These are phyloP conservation scores for Eulemur mongoz DNA, from an alignment of 2,797 vertebrate genomes.

Conservation along the genomic window DNA sequence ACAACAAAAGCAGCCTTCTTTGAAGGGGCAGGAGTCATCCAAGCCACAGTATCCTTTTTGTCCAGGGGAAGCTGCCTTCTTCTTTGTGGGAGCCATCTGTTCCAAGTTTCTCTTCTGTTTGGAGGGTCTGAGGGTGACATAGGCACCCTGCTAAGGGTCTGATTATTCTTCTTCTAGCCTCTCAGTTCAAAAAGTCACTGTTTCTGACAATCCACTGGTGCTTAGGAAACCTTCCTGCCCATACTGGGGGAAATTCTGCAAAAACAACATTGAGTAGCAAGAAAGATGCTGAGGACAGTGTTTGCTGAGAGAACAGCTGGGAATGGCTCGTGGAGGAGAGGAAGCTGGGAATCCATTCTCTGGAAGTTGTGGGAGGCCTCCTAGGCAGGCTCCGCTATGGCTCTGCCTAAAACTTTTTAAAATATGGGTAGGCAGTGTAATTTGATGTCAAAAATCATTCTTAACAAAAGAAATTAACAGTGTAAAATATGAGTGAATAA, in stretches of 20 bases:
- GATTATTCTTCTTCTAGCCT: slow-evolving; percentile 71
- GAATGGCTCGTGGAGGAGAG: background rate
- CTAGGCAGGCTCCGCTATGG: background rate
- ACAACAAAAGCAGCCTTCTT: background rate
- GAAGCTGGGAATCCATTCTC: background rate
- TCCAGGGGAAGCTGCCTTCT: background rate
- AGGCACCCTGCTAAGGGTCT: background rate
- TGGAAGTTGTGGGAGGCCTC: background rate
- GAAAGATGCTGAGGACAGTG: slow-evolving; percentile 79
- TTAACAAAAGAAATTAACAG: background rate
- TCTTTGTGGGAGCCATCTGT: background rate
- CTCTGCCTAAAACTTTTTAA: background rate
- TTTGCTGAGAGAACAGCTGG: background rate
- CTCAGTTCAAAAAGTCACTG: slow-evolving; percentile 73
- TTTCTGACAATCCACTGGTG: slow-evolving; percentile 73
- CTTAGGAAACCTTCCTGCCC: slow-evolving; percentile 45
- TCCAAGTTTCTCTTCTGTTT: background rate
- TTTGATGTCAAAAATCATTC: background rate
- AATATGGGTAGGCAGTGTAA: background rate
- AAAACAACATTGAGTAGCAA: slow-evolving; percentile 79
- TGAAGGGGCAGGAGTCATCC: background rate
- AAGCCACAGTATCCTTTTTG: background rate
- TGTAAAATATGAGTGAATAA: background rate
- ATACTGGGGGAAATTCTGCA: background rate
- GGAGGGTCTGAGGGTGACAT: background rate